Evolutionary conservation across 2,113 vertebrate species (phyloP).

Genomic region (Furnarius figulus): DNA sequence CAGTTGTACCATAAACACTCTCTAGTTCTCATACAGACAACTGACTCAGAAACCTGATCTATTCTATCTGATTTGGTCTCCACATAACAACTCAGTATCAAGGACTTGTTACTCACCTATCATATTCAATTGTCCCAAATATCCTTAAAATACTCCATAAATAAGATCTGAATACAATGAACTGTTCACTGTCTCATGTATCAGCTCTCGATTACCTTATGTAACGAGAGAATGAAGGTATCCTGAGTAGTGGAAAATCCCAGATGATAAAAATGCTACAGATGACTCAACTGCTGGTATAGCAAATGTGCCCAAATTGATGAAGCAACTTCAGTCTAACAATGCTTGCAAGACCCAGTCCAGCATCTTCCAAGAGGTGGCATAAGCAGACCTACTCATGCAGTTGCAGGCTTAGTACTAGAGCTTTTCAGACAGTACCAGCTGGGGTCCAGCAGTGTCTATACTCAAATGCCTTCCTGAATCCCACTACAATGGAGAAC

Average conservation of each 20-base stretch:
- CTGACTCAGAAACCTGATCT: neutral
- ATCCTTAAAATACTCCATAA: neutral
- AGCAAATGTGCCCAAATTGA: neutral
- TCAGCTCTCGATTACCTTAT: neutral
- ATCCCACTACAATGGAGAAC: neutral
- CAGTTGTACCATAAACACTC: neutral
- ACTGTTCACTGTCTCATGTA: neutral
- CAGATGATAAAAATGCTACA: neutral
- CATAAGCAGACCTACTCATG: neutral
- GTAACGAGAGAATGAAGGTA: neutral
- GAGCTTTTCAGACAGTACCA: neutral
- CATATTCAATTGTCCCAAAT: neutral
- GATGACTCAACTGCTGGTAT: accelerated
- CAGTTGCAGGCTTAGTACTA: neutral
- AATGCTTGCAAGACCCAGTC: neutral
- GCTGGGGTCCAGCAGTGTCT: accelerated
- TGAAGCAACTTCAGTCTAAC: neutral
- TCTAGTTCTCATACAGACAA: neutral
- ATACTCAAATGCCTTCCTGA: neutral
- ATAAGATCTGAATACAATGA: neutral
- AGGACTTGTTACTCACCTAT: neutral
- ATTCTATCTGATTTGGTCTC: neutral
- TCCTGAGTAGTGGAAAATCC: neutral
- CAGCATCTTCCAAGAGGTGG: neutral
- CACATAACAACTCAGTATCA: neutral